Conservation (phyloP, 2,797 vertebrate genomes). For the Pogonophryne albipinna region DNA sequence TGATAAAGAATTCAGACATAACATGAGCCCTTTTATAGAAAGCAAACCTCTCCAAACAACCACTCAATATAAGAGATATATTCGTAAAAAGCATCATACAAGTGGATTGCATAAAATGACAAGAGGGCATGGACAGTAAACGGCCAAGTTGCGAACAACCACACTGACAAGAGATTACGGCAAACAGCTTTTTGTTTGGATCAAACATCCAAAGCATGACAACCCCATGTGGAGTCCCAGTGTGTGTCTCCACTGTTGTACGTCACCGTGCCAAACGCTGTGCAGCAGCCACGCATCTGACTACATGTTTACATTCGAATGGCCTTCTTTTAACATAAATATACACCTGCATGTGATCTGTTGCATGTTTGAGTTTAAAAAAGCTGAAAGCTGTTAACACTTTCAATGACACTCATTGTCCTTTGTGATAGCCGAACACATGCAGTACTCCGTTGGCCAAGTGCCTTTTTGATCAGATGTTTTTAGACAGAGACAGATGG, state of each 20-base stretch:
- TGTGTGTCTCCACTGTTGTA: conserved; percentile 14
- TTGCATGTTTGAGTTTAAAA: not conserved
- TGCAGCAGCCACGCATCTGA: conserved; percentile 15
- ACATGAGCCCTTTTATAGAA: not conserved
- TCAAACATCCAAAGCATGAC: conserved; percentile 56
- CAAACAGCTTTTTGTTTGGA: conserved; percentile 40
- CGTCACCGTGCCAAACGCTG: conserved; percentile 23
- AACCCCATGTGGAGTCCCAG: conserved; percentile 49
- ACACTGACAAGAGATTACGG: not conserved
- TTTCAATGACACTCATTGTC: conserved; percentile 29
- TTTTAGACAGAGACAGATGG: conserved; percentile 72
- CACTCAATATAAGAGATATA: conserved; percentile 1
- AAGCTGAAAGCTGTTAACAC: not conserved
- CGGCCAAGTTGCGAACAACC: conserved; percentile 1
- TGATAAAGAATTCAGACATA: not conserved
- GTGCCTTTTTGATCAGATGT: conserved; percentile 44
- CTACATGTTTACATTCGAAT: conserved; percentile 3
- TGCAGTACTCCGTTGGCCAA: not conserved
- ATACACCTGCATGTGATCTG: not conserved
- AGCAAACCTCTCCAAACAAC: not conserved
- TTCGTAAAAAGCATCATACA: conserved; percentile 10
- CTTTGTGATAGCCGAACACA: conserved; percentile 23
- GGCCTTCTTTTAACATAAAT: not conserved
- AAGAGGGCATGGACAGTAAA: not conserved
- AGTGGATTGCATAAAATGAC: conserved; percentile 35